Evolutionary conservation across 2,113 vertebrate species (phyloP).

Genomic region (Nyctereutes procyonoides): DNA sequence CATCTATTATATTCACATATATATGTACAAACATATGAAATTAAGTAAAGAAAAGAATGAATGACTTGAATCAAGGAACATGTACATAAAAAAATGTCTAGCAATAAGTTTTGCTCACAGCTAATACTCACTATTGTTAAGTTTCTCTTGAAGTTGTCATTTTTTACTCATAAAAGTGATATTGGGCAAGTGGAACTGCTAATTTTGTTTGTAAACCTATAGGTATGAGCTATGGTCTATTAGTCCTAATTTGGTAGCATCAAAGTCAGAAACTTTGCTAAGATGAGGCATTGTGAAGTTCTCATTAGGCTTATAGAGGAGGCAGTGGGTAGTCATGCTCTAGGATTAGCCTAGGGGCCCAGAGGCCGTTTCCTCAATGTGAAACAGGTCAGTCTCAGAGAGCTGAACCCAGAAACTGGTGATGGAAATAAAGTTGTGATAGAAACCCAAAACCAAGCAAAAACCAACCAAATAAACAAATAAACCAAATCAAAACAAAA

Average conservation of each 20-base stretch:
- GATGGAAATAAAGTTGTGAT: not conserved
- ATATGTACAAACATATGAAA: not conserved
- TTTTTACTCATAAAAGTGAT: not conserved
- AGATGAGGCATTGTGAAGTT: not conserved
- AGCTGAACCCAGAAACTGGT: not conserved
- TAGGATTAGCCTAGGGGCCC: not conserved
- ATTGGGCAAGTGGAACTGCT: not conserved
- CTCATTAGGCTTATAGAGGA: not conserved
- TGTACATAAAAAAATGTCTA: not conserved
- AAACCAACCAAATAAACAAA: not conserved
- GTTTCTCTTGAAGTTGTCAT: not conserved
- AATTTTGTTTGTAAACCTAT: not conserved
- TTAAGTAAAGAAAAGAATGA: constrained; percentile 27
- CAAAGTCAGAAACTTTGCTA: not conserved
- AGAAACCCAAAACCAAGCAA: not conserved
- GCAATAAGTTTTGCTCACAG: not conserved
- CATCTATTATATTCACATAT: not conserved
- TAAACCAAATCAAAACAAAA: not conserved
- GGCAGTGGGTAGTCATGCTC: not conserved
- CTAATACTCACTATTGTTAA: not conserved
- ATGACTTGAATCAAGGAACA: not conserved
- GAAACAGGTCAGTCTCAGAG: not conserved
- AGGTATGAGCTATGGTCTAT: not conserved
- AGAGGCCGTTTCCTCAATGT: not conserved
- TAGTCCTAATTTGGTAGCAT: not conserved